Conservation (phyloP, 2,888 invertebrate species). For the Tiliacea aurago region DNA sequence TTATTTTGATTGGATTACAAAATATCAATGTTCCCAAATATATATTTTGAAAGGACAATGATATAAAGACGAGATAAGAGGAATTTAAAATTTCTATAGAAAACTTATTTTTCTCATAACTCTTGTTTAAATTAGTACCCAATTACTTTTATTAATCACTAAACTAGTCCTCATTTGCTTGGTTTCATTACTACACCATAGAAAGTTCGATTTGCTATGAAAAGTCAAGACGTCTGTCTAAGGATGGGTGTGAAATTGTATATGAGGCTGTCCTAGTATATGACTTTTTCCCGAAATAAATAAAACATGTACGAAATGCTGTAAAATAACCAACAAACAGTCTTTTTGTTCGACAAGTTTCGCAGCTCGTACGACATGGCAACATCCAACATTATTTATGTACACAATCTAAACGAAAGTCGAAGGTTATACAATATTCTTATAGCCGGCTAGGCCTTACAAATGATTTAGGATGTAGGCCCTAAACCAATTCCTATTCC, state of each 20-base stretch:
- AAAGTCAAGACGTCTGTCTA: background rate
- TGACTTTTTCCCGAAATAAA: background rate
- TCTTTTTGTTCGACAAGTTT: constrained; percentile 1
- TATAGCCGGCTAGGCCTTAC: constrained; percentile 8
- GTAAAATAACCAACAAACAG: constrained; percentile 28
- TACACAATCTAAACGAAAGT: constrained; percentile 40
- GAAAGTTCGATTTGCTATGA: background rate
- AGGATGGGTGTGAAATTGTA: background rate
- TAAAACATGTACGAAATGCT: background rate
- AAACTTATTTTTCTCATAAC: no score
- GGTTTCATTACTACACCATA: background rate
- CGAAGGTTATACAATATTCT: constrained; percentile 29
- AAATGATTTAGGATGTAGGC: constrained; percentile 46
- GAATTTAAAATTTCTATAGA: no score
- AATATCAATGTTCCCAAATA: no score
- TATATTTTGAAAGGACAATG: no score
- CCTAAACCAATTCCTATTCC: constrained; percentile 49
- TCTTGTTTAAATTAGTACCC: no score
- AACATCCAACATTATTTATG: constrained; percentile 45
- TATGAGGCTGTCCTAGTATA: background rate
- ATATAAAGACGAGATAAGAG: no score
- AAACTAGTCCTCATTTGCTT: background rate
- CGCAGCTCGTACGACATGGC: background rate
- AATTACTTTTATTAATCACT: background rate
- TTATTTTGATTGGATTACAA: no score